Evolutionary conservation across 2,888 invertebrate genomes (phyloP), one percentile per base, ranked within the genome.

Genomic region (Toxonevra muliebris): DNA sequence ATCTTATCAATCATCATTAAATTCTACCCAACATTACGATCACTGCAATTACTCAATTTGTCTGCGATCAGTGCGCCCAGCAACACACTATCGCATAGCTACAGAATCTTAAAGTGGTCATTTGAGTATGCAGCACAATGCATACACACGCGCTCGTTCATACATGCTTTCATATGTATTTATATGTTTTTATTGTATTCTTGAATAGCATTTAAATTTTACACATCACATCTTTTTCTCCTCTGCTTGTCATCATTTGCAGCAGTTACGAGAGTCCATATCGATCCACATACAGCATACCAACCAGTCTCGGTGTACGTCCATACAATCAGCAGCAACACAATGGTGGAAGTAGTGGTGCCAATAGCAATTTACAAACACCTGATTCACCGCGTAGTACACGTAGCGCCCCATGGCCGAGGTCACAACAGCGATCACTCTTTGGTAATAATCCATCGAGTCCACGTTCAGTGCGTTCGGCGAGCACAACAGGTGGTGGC

Each of bases 381-480:
- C 89, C 89, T 61, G 91, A 91, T 75, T 91, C 91, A 1, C 94
- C 95, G 1, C 89, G 93, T 59, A 94, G 94, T 78, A 94, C 93
- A 9, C 89, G 93, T 70, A 94, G 95, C 77, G 94, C 94, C 0
- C 92, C 91, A 5, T 91, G 91, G 91, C 89, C 90, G 41, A 91
- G 93, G 72, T 90, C 90, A 41, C 91, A 91, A 79, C 89, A 91
- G 57, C 90, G 92, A 71, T 93, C 93, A 10, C 87, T 94, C 64
- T 94, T 94, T 85, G 90, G 90, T n/a, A 87, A 89, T 57, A 88
- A 89, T 63, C 91, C 91, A 4, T 91, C 93, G 74, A 92, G 93
- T 84, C 94, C 94, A 68, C 88, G 94, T 55, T 94, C 94, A 43
- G 92, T 94, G 61, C 89, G 93, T 55, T 93, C 93, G 41, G 93